Conservation (phyloP, 2,888 invertebrate genomes). For the Protodeltote pygarga region DNA sequence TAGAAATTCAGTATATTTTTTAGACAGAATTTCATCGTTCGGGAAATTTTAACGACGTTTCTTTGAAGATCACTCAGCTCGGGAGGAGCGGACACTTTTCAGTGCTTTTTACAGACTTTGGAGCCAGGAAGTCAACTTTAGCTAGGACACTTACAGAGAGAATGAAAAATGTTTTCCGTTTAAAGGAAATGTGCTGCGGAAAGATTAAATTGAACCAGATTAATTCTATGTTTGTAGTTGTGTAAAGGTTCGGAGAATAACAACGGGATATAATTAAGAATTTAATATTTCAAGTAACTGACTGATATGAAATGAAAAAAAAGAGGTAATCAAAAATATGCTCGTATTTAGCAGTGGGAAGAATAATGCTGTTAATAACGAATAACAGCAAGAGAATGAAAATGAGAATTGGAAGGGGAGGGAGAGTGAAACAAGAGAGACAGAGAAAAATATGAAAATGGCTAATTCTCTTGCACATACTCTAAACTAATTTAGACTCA, state of each 20-base stretch:
- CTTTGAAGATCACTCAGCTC: conserved; percentile 29
- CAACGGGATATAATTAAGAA: too few relatives aligned
- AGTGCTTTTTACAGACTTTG: conserved; percentile 2
- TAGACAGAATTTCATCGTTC: conserved; percentile 1
- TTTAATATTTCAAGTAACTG: too few relatives aligned
- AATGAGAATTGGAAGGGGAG: too few relatives aligned
- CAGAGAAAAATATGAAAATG: too few relatives aligned
- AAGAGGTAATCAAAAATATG: neutral
- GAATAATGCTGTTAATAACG: too few relatives aligned
- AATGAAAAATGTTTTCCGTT: conserved; percentile 11
- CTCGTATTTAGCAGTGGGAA: neutral
- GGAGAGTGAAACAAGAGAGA: too few relatives aligned
- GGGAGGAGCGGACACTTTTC: conserved; percentile 11
- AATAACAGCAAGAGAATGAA: too few relatives aligned
- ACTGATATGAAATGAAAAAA: neutral
- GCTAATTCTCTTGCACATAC: too few relatives aligned
- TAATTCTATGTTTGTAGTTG: conserved; percentile 2
- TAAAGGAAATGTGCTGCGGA: conserved; percentile 1
- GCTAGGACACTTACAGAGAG: conserved; percentile 13
- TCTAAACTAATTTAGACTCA: too few relatives aligned
- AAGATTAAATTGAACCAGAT: conserved; percentile 17
- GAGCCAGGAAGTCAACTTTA: conserved; percentile 9
- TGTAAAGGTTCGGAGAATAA: neutral
- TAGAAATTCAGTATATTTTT: neutral
- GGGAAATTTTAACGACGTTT: conserved; percentile 29